phyloP scores from a whole-genome alignment of 2,113 vertebrate genomes.

The Cynoglossus semilaevis region DNA sequence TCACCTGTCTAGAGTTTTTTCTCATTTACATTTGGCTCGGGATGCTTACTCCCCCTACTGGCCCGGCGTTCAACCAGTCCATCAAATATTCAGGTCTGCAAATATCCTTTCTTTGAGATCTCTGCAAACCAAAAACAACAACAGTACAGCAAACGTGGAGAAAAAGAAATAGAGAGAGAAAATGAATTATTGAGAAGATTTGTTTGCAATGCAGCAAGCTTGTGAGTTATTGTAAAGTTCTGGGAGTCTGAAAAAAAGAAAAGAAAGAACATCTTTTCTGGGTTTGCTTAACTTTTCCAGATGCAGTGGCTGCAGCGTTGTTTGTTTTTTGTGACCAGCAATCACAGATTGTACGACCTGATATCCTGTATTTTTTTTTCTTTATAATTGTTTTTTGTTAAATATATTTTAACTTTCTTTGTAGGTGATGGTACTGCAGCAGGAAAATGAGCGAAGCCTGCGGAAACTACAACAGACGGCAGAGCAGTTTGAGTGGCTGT shows the following conservation, averaged over 20 bases:
- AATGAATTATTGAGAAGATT: slow-evolving; percentile 29
- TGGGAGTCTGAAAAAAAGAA: neutral
- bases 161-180: neutral
- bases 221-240: slow-evolving; percentile 15
- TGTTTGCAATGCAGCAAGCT: slow-evolving; percentile 12
- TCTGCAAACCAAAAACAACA: slow-evolving; percentile 14
- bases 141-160: slow-evolving; percentile 8
- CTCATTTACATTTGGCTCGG: slow-evolving; percentile 33
- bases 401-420: neutral
- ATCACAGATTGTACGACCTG: neutral
- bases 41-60: slow-evolving; percentile 28
- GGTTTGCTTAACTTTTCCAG: slow-evolving; percentile 18
- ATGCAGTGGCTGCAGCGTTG: neutral
- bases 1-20: slow-evolving; percentile 16
- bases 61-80: slow-evolving; percentile 37
- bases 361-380: neutral
- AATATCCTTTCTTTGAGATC: slow-evolving; percentile 30
- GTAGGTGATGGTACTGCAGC: slow-evolving; percentile 55
- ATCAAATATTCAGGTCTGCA: slow-evolving; percentile 33
- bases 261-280: neutral
- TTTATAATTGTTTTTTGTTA: neutral
- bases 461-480: slow-evolving; percentile 69
- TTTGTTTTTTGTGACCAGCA: neutral
- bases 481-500: slow-evolving; percentile 75
- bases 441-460: slow-evolving; percentile 64